phyloP scores from a whole-genome alignment of 64 coral and sea anemone genomes.

The Dendrophyllia cribrosa region DNA sequence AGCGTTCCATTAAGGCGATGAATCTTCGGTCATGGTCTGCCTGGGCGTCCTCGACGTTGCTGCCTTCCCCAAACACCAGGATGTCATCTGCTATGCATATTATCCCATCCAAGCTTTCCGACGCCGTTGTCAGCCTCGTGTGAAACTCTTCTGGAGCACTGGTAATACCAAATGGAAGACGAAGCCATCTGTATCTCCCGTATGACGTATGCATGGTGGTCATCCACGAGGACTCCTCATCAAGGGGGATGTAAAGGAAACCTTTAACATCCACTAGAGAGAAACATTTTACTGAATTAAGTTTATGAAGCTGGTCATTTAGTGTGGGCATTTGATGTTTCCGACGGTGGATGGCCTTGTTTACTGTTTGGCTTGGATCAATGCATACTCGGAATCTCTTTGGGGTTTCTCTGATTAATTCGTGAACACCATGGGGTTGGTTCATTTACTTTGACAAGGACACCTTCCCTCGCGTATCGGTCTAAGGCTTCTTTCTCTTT shows the following conservation, averaged over 20 bases:
- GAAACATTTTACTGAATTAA: conserved; percentile 18
- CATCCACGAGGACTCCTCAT: conserved; percentile 20
- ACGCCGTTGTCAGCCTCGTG: not conserved
- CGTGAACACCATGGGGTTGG: conserved; percentile 38
- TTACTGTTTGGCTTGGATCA: conserved; percentile 34
- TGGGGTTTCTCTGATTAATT: conserved; percentile 32
- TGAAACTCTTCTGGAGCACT: conserved; percentile 18
- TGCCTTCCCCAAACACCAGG: conserved; percentile 37
- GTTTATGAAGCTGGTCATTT: conserved; percentile 26
- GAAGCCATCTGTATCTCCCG: conserved; percentile 5
- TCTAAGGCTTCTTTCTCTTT: conserved; percentile 35
- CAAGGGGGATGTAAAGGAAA: conserved; percentile 31
- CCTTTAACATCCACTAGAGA: conserved; percentile 30
- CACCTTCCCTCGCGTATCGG: conserved; percentile 31
- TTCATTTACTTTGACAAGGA: conserved; percentile 44
- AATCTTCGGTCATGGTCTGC: conserved; percentile 48
- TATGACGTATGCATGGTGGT: conserved; percentile 9
- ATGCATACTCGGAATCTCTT: conserved; percentile 46
- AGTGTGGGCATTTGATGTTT: conserved; percentile 19
- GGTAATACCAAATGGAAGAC: conserved; percentile 1
- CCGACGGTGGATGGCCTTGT: conserved; percentile 13
- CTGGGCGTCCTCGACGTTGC: not conserved
- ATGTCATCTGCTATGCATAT: conserved; percentile 43
- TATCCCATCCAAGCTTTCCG: not conserved
- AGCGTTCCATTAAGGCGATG: conserved; percentile 31